Evolutionary conservation across 2,113 vertebrate species (phyloP), one percentile per base, ranked within the genome.

Genomic region (Dipodomys stephensi): DNA sequence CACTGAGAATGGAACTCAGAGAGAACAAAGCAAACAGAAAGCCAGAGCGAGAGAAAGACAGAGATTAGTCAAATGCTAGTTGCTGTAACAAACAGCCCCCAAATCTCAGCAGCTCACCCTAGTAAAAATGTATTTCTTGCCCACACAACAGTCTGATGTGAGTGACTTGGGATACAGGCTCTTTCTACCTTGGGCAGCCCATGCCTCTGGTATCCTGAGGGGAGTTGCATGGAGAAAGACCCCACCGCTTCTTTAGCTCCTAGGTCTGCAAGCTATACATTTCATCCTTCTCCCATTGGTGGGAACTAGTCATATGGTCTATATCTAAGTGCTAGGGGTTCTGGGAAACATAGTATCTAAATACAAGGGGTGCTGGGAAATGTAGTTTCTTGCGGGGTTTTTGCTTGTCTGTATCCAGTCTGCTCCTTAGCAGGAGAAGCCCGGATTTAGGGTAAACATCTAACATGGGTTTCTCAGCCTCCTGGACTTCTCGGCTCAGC

Each of bases 281-380:
- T 67, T 12, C 2, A 19, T 16, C 8, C n/a, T 72, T 72, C 9
- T 46, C 11, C 68, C 46, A 62, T 78, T 67, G 39, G 72, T 87
- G 18, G 44, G 57, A 67, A 62, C 13, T 6, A 23, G 23, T 74
- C 94, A 87, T 4, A 1, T 60, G 80, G 20, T 19, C 49, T 49
- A 49, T 4, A 23, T 3, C 46, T 44, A 44, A 73, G 4, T 64
- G 62, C 62, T 23, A 64, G 62, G 23, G 62, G 62, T 64, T 4
- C 77, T 95, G 88, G 94, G 81, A 89, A 83, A 81, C 84, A 49
- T 69, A 82, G 91, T 62, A 49, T 12, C 49, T 12, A 49, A 9
- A 25, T 64, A 22, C 62, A 64, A 64, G 62, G 23, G 62, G 62
- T 64, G 6, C 77, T 95, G 88, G 94, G 81, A 89, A 83, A 78